A percentile compares a stretch with the other conserved stretches of the same genome.
Conservation (phyloP, 2,797 vertebrate species). For the Pygocentrus nattereri region DNA sequence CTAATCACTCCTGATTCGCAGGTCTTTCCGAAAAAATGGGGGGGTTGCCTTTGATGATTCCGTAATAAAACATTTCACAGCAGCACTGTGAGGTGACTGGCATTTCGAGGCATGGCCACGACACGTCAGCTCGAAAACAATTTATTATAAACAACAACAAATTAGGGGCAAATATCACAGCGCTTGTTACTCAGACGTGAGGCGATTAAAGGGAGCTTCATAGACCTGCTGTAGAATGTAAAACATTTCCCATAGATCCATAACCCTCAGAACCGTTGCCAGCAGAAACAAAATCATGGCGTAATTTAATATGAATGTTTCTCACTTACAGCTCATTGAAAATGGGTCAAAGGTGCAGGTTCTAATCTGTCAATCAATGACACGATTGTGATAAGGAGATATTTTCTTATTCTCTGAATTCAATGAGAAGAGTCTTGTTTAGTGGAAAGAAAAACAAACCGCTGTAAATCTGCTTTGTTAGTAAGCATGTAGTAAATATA, state of each 20-base stretch:
- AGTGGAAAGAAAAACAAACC: too few relatives aligned
- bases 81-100: slow-evolving; percentile 49
- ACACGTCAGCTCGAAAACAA: slow-evolving; percentile 51
- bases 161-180: slow-evolving; percentile 43
- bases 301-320: background rate
- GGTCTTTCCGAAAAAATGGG: slow-evolving; percentile 39
- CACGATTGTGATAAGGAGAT: too few relatives aligned
- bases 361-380: too few relatives aligned
- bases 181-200: slow-evolving; percentile 27
- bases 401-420: too few relatives aligned
- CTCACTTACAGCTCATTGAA: background rate
- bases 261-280: background rate
- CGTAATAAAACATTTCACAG: slow-evolving; percentile 64
- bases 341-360: too few relatives aligned
- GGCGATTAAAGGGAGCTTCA: slow-evolving; percentile 33
- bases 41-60: slow-evolving; percentile 56
- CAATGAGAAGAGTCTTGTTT: too few relatives aligned
- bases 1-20: slow-evolving; percentile 55
- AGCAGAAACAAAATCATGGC: background rate
- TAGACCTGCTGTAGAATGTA: slow-evolving; percentile 31
- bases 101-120: slow-evolving; percentile 51
- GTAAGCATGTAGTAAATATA: too few relatives aligned
- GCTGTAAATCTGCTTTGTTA: too few relatives aligned
- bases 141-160: slow-evolving; percentile 57
- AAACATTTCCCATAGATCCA: background rate